phyloP scores from a whole-genome alignment of 2,113 vertebrate genomes.

The Pluvialis apricaria region DNA sequence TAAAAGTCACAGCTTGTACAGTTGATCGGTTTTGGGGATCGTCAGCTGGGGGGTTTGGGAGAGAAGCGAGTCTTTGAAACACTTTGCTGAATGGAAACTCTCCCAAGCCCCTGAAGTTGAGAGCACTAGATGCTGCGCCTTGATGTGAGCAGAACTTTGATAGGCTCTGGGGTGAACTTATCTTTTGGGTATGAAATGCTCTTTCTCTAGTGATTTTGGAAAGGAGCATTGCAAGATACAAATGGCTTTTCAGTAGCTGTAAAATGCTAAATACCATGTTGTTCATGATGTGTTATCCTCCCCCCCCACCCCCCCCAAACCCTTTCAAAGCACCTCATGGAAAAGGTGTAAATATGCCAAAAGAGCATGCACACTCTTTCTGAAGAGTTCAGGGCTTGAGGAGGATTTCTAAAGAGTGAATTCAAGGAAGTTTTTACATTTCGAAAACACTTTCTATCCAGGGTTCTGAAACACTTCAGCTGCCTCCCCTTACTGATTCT shows the following conservation, averaged over 20 bases:
- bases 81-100: rapidly evolving
- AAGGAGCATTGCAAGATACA: rapidly evolving
- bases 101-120: rapidly evolving
- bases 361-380: rapidly evolving
- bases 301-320: rapidly evolving
- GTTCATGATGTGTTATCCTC: rapidly evolving
- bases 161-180: not conserved
- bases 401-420: not conserved
- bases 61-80: not conserved
- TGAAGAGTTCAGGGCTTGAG: not conserved
- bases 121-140: rapidly evolving
- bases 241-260: not conserved
- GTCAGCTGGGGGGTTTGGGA: not conserved
- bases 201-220: not conserved
- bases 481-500: not conserved
- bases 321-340: not conserved
- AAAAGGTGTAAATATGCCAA: not conserved
- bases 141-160: not conserved
- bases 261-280: rapidly evolving
- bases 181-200: rapidly evolving
- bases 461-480: not conserved
- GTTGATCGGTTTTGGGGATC: not conserved
- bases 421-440: not conserved
- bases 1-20: not conserved
- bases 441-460: not conserved